Conservation (phyloP, 2,113 vertebrate genomes). For the Lycaon pictus region DNA sequence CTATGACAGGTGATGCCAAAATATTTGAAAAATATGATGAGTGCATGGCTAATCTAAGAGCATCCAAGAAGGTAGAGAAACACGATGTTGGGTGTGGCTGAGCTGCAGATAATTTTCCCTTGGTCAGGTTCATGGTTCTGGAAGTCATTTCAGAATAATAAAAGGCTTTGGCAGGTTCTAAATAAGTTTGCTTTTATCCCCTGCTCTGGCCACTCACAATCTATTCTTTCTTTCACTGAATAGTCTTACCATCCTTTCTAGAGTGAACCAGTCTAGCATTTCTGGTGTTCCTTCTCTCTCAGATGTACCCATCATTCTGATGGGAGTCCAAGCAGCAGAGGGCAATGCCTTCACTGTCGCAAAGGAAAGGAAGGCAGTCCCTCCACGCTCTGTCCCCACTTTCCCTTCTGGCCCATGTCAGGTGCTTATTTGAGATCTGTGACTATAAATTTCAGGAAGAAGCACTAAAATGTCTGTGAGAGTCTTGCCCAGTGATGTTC, state of each 20-base stretch:
- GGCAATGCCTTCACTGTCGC: not conserved
- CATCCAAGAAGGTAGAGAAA: not conserved
- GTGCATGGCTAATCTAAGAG: not conserved
- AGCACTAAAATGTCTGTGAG: not conserved
- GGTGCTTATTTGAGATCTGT: not conserved
- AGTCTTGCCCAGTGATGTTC: not conserved
- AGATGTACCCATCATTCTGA: not conserved
- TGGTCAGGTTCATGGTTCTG: not conserved
- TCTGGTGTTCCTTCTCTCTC: not conserved
- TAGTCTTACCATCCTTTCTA: not conserved
- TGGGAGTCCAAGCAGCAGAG: not conserved
- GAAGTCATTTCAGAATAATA: not conserved
- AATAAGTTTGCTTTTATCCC: not conserved
- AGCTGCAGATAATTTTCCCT: not conserved
- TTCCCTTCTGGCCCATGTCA: not conserved
- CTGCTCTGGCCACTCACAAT: not conserved
- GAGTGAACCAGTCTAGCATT: not conserved
- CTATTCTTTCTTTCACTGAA: not conserved
- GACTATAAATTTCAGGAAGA: not conserved
- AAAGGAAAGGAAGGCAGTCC: fast-evolving
- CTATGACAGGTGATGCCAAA: constrained; percentile 8
- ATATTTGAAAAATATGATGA: not conserved
- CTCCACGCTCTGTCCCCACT: fast-evolving
- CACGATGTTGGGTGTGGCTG: too few species aligned
- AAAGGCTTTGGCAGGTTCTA: not conserved